phyloP scores from a whole-genome alignment of 2,888 invertebrate genomes.

The Cheiracanthium punctorium region DNA sequence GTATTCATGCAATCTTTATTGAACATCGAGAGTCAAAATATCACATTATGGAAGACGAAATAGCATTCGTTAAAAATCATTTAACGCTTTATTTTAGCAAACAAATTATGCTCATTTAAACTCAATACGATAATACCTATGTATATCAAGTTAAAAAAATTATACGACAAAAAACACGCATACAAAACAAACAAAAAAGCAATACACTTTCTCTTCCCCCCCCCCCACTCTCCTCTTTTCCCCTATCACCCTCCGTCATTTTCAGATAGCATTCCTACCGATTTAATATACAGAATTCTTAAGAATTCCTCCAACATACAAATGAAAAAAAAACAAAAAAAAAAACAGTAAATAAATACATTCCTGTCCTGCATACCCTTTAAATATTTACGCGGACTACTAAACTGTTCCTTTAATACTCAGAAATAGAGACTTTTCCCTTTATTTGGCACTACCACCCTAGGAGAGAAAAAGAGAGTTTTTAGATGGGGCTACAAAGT shows the following conservation, averaged over 20 bases:
- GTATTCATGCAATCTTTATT: no score
- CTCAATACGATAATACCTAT: neutral
- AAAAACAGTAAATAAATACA: neutral
- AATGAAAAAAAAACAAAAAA: neutral
- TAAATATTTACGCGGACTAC: slow-evolving; percentile 49
- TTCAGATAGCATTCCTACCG: neutral
- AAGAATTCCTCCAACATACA: neutral
- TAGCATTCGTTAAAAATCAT: no score
- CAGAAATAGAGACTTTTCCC: slow-evolving; percentile 3
- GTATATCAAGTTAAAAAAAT: neutral
- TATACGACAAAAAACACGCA: no score
- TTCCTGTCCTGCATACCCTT: slow-evolving; percentile 11
- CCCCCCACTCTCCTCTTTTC: no score
- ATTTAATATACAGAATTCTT: slow-evolving; percentile 6
- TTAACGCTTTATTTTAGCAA: neutral
- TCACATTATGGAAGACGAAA: no score
- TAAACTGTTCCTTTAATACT: slow-evolving; percentile 19
- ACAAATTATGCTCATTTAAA: neutral
- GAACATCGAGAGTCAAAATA: no score
- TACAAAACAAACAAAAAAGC: neutral
- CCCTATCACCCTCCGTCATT: neutral
- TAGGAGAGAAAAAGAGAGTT: neutral
- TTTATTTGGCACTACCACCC: slow-evolving; percentile 14
- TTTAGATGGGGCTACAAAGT: slow-evolving; percentile 15
- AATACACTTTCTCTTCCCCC: neutral